Base-by-base conservation (phyloP, 92 coral and sea anemone species). In the Palythoa caribaeorum region DNA sequence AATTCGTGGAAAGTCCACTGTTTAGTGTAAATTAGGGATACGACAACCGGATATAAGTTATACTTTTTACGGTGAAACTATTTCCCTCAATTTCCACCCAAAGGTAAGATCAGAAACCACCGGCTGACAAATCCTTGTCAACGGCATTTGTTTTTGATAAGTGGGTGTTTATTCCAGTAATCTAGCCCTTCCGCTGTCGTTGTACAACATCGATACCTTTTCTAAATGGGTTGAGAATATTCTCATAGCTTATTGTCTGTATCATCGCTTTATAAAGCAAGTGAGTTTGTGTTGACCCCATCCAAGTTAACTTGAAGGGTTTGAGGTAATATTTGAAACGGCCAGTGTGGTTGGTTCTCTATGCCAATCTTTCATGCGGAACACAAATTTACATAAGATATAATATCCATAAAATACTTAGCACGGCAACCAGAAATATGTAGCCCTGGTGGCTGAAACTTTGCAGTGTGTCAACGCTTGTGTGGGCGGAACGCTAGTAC, bases 91-190 rank as follows among this genome's bases (percentile, higher is more conserved):
- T 21, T 63, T 63, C 35, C 70, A 63, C 28, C 70, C 28, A 17
- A 17, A 63, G 20, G 20, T 17, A 1, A 63, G 28, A 63, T 17
- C 70, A 63, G 10, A 63, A 63, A 63, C 28, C 70, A 63, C 28
- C 70, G 36, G 21, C 70, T 16, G 70, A 63, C 70, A 63, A 35
- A 35, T 72, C 7, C 7, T 28, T 76, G 79, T 76, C 79, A 76
- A 47, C 79, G 28, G 60, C 38, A 76, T 76, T 76, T 48, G 62
- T 19, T 48, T 76, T 19, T 50, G 79, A 76, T 76, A 76, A 76
- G 79, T 76, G 62, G 35, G 62, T 53, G 62, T 53, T 76, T 76
- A 50, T 48, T 44, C 38, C 21, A 76, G 79, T 76, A 76, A 48
- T 11, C 62, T 20, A 1, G 62, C 38, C 47, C 35, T 76, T 76